A percentile compares a stretch with the other conserved stretches of the same genome.
These are phyloP conservation scores for Hipposideros armiger DNA, from an alignment of 2,113 vertebrate genomes.

Conservation along the genomic window DNA sequence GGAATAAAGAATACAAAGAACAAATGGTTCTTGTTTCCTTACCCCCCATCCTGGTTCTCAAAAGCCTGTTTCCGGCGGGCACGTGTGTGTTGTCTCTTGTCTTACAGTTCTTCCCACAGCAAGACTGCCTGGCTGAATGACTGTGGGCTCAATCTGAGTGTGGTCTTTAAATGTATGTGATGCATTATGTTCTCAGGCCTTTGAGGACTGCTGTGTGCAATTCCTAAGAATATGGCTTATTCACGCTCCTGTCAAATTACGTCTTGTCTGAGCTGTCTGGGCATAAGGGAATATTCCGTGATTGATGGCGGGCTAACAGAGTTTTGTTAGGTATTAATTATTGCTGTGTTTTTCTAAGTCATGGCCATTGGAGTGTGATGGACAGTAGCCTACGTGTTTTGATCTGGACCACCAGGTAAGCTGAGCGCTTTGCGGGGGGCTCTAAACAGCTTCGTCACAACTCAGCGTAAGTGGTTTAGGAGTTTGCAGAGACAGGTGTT, in stretches of 20 bases:
- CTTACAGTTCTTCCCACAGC: neutral
- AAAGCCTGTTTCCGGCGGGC: neutral
- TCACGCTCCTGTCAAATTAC: conserved; percentile 28
- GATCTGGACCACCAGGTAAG: neutral
- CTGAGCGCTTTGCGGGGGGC: neutral
- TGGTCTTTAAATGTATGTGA: neutral
- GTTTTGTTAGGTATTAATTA: conserved; percentile 56
- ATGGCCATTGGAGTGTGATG: neutral
- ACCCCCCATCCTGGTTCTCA: neutral
- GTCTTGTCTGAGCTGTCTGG: neutral
- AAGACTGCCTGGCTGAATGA: neutral
- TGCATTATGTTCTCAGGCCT: neutral
- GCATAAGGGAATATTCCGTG: conserved; percentile 57
- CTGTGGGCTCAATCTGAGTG: neutral
- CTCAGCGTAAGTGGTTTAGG: neutral
- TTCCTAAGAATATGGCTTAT: neutral
- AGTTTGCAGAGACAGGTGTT: neutral
- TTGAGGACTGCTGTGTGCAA: neutral
- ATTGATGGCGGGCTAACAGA: neutral
- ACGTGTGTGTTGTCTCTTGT: neutral
- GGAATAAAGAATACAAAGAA: neutral
- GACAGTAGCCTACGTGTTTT: neutral
- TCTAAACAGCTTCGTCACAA: neutral
- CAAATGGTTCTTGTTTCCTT: neutral
- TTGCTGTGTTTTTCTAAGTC: neutral